Base-by-base conservation (phyloP, 2,888 invertebrate genomes). In the Orchesellides sinensis region DNA sequence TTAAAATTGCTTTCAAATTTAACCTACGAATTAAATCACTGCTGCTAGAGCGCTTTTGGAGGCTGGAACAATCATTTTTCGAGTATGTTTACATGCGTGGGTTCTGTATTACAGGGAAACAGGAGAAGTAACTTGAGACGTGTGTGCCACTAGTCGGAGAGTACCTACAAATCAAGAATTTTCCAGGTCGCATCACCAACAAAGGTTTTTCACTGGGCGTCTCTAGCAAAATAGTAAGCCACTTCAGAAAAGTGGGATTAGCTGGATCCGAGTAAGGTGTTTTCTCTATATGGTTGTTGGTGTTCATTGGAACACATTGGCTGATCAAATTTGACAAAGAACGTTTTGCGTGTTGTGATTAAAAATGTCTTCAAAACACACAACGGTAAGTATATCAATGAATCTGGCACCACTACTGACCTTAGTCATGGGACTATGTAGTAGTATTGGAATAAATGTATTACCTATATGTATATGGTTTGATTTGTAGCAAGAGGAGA, bases 401-500 rank as follows among this genome's bases (percentile, higher is more conserved):
- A 2, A 40, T 40, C n/a, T 40, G 10, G 40, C 1, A 8, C n/a
- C n/a, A n/a, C n/a, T n/a, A n/a, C n/a, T n/a, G n/a, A n/a, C n/a
- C n/a, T n/a, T n/a, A n/a, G n/a, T n/a, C n/a, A n/a, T n/a, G n/a
- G n/a, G n/a, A n/a, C n/a, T n/a, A n/a, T n/a, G n/a, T n/a, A n/a
- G n/a, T n/a, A n/a, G n/a, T n/a, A n/a, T n/a, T n/a, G n/a, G n/a
- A n/a, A n/a, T n/a, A n/a, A n/a, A n/a, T n/a, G n/a, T n/a, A n/a
- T n/a, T n/a, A n/a, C n/a, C n/a, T n/a, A n/a, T n/a, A n/a, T n/a
- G 2, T 40, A 14, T 40, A 2, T 40, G 10, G 32, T 2, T 85
- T 74, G 85, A 78, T 77, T 89, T 91, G 21, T 89, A 95, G 94
- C 95, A 95, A 92, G 96, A 96, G 89, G 96, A 96, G 91, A 96